Evolutionary conservation across 2,797 vertebrate species (phyloP).

Genomic region (Pelodytes ibericus): DNA sequence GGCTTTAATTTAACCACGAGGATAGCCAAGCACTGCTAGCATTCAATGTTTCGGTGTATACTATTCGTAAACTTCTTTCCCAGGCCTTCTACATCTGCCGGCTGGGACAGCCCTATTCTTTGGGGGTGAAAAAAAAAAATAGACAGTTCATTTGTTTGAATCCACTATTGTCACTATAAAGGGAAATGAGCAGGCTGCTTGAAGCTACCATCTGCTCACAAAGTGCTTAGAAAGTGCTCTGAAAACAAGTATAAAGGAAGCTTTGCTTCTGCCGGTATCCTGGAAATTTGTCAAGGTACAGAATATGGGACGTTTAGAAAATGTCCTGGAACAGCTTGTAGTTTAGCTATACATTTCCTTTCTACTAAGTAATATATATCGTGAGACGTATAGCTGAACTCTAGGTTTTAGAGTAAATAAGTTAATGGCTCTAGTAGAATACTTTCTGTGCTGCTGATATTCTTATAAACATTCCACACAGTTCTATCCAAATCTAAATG

Average conservation of each 20-base stretch:
- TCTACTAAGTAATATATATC: too few relatives aligned
- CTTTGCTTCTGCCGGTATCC: not conserved
- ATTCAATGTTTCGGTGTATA: constrained; percentile 4
- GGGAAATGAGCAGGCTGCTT: constrained; percentile 3
- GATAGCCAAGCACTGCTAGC: not conserved
- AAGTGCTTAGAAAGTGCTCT: constrained; percentile 7
- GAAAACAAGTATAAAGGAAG: not conserved
- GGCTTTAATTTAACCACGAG: not conserved
- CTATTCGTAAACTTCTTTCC: not conserved
- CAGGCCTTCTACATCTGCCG: constrained; percentile 12
- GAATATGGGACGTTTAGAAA: not conserved
- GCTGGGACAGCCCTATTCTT: constrained; percentile 1
- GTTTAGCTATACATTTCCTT: not conserved
- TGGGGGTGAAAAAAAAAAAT: not conserved
- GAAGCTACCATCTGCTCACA: constrained; percentile 1
- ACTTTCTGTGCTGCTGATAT: too few relatives aligned
- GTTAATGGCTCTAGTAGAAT: not conserved
- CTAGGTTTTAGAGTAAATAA: not conserved
- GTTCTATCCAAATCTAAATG: too few relatives aligned
- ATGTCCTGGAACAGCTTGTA: not conserved
- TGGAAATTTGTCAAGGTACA: not conserved
- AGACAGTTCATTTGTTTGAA: constrained; percentile 6
- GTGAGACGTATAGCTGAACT: too few relatives aligned
- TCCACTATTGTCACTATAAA: constrained; percentile 1
- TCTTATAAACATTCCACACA: too few relatives aligned